Conservation (phyloP, 2,797 vertebrate genomes). For the Trachurus trachurus region DNA sequence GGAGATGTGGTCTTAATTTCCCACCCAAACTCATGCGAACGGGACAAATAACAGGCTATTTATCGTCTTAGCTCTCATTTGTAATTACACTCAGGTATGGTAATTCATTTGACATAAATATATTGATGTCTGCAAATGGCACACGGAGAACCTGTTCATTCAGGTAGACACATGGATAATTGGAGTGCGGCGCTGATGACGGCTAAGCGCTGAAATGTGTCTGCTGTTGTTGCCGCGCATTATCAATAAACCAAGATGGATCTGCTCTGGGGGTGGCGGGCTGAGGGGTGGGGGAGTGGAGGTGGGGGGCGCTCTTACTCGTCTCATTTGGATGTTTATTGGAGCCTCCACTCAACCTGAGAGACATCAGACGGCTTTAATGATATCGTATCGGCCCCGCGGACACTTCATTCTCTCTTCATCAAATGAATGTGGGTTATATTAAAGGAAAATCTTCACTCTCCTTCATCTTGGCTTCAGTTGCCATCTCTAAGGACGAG, state of each 20-base stretch:
- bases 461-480: background rate
- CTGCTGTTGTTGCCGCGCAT: slow-evolving; percentile 30
- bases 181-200: slow-evolving; percentile 42
- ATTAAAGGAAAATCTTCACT: slow-evolving; percentile 1
- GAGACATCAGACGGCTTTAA: slow-evolving; percentile 31
- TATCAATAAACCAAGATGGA: slow-evolving; percentile 64
- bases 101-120: slow-evolving; percentile 10
- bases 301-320: slow-evolving; percentile 9
- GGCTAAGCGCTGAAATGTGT: slow-evolving; percentile 50
- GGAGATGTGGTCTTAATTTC: slow-evolving; percentile 3
- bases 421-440: slow-evolving; percentile 12
- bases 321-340: slow-evolving; percentile 58
- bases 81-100: slow-evolving; percentile 9
- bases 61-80: background rate
- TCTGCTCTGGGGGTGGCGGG: slow-evolving; percentile 23
- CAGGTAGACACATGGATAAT: slow-evolving; percentile 49
- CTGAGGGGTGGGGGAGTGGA: background rate
- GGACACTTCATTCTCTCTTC: slow-evolving; percentile 2
- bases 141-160: slow-evolving; percentile 33
- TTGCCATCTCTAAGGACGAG: background rate
- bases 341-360: slow-evolving; percentile 36
- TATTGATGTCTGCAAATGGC: slow-evolving; percentile 43
- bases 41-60: background rate
- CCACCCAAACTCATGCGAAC: background rate
- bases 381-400: slow-evolving; percentile 21